A percentile compares a stretch with the other conserved stretches of the same genome.
Conservation (phyloP, 2,113 vertebrate species). For the Abramis brama region DNA sequence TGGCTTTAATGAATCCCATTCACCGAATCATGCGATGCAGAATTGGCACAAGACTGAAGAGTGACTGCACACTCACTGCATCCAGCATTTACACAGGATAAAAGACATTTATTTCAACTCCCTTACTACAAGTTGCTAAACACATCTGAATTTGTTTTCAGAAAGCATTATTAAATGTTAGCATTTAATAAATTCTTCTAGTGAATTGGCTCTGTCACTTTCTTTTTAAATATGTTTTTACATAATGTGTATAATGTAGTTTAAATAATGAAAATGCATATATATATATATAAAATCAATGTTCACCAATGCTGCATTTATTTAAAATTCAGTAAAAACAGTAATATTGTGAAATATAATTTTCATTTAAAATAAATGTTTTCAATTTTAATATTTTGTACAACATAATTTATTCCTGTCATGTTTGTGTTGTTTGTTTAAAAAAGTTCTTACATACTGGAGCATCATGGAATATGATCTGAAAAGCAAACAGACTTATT, state of each 20-base stretch:
- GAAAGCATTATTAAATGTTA: slow-evolving; percentile 71
- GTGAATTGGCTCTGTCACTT: slow-evolving; percentile 47
- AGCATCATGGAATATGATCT: background rate
- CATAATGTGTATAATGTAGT: slow-evolving; percentile 34
- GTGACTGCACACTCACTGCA: slow-evolving; percentile 65
- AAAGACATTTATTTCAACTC: slow-evolving; percentile 61
- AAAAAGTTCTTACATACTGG: background rate
- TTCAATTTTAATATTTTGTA: background rate
- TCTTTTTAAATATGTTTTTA: slow-evolving; percentile 61
- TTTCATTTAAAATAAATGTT: background rate
- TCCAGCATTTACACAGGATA: slow-evolving; percentile 63
- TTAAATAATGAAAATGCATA: too few relatives aligned
- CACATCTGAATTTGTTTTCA: slow-evolving; percentile 2
- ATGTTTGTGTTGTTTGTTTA: background rate
- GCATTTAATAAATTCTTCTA: slow-evolving; percentile 60
- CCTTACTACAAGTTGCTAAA: slow-evolving; percentile 49
- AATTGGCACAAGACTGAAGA: slow-evolving; percentile 65
- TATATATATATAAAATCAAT: too few relatives aligned
- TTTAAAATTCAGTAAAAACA: background rate
- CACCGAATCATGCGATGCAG: slow-evolving; percentile 69
- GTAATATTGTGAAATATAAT: background rate
- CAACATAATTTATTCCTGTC: background rate
- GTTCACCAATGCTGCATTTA: background rate
- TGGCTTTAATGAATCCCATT: slow-evolving; percentile 74
- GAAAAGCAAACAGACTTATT: background rate